phyloP scores from a whole-genome alignment of 2,113 vertebrate species.

The Mirounga angustirostris region DNA sequence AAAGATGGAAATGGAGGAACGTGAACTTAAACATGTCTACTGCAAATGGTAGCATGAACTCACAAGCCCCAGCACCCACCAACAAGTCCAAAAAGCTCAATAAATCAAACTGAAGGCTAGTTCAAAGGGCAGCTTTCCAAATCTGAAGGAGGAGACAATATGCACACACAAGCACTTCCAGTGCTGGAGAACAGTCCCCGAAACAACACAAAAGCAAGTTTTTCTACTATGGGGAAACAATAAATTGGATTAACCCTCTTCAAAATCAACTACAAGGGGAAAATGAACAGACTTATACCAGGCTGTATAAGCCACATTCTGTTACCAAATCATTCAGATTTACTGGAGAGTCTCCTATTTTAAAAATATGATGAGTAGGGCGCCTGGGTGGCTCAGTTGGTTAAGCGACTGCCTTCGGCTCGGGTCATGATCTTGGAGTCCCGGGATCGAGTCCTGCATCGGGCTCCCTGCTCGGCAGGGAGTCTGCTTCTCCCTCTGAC shows the following conservation, averaged over 20 bases:
- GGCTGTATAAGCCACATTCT: background rate
- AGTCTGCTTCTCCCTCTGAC: no score
- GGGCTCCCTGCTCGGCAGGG: no score
- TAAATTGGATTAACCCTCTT: background rate
- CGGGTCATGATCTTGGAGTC: no score
- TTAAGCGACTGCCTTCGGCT: no score
- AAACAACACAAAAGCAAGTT: background rate
- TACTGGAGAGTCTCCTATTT: background rate
- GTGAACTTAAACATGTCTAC: background rate
- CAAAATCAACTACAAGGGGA: conserved; percentile 15
- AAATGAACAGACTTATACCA: background rate
- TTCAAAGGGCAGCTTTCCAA: background rate
- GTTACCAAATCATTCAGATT: background rate
- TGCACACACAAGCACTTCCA: rapidly evolving
- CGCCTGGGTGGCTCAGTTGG: no score
- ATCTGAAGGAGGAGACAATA: background rate
- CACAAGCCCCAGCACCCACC: background rate
- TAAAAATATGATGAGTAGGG: background rate
- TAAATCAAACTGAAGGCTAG: background rate
- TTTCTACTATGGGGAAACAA: background rate
- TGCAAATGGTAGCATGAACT: background rate
- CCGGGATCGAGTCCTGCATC: no score
- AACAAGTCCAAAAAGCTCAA: background rate
- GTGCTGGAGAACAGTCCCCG: background rate
- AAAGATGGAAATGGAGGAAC: background rate